phyloP scores from a whole-genome alignment of 2,113 vertebrate genomes.

The Clarias magur region DNA sequence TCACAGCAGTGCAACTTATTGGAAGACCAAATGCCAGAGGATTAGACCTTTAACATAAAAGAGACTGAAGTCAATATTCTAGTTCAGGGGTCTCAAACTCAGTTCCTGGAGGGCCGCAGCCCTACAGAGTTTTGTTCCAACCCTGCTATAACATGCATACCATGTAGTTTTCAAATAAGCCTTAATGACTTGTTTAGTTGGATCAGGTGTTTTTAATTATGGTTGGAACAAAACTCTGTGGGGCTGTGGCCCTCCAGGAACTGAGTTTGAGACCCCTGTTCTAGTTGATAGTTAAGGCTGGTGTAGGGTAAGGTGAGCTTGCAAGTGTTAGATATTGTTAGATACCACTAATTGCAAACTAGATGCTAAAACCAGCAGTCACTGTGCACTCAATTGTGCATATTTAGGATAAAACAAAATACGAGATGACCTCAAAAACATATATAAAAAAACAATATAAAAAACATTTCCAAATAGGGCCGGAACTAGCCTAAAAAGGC shows the following conservation, averaged over 20 bases:
- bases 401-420: background rate
- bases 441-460: background rate
- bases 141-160: no score
- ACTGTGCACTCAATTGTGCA: background rate
- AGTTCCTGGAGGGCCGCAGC: no score
- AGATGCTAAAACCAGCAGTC: background rate
- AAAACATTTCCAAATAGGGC: background rate
- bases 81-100: no score
- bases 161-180: no score
- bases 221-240: no score
- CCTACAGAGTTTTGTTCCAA: no score
- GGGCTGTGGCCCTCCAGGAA: no score
- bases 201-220: no score
- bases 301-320: background rate
- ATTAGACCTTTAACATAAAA: background rate
- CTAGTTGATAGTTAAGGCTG: background rate
- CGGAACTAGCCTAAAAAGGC: background rate
- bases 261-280: no score
- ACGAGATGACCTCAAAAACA: background rate
- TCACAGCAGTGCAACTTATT: background rate
- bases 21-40: background rate
- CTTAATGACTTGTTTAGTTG: no score
- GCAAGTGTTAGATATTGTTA: background rate
- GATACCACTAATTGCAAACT: background rate
- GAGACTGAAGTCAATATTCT: background rate